Percentiles rank a stretch among this genome's conserved stretches.
Evolutionary conservation across 2,113 vertebrate species (phyloP).

Genomic region (Phalacrocorax brasilianus): DNA sequence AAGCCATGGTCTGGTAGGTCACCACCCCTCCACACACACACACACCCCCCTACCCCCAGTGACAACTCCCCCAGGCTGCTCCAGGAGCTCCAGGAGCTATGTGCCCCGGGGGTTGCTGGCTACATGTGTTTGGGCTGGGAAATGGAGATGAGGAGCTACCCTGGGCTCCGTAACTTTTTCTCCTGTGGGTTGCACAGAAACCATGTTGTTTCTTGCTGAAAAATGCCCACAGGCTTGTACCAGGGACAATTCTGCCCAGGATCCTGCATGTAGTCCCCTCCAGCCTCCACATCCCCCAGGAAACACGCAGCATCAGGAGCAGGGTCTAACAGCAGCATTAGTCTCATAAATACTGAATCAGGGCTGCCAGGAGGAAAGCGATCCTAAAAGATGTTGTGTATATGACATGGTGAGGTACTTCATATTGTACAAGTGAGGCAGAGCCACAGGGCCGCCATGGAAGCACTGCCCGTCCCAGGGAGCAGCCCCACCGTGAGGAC

Average conservation of each 20-base stretch:
- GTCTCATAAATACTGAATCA: not conserved
- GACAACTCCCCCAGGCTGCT: not conserved
- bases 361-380: not conserved
- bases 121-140: accelerated
- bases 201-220: not conserved
- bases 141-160: not conserved
- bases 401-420: not conserved
- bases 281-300: not conserved
- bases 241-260: accelerated
- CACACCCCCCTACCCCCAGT: no score
- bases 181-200: not conserved
- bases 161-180: not conserved
- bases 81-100: accelerated
- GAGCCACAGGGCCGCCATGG: accelerated
- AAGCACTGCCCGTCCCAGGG: accelerated
- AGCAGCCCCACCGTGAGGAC: not conserved
- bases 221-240: not conserved
- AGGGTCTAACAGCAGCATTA: accelerated
- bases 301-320: accelerated
- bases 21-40: not conserved
- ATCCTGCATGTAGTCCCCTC: not conserved
- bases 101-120: not conserved
- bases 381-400: accelerated
- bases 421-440: accelerated
- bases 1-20: not conserved